Evolutionary conservation across 2,113 vertebrate species (phyloP).

Genomic region (Martes martes): DNA sequence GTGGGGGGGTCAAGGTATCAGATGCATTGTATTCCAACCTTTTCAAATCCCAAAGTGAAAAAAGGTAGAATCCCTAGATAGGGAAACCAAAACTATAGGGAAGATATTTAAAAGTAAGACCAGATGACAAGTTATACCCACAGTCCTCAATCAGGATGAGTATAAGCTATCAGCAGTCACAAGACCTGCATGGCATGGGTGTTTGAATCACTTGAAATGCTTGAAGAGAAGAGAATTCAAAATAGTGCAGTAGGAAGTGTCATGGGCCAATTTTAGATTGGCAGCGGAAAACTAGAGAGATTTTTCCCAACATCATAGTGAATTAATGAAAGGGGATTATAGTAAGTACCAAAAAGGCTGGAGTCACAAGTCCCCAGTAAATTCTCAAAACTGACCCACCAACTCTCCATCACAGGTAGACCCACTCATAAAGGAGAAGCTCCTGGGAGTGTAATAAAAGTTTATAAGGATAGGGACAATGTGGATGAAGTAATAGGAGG

Average conservation of each 20-base stretch:
- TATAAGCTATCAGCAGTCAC: not conserved
- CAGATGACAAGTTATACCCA: not conserved
- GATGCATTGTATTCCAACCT: not conserved
- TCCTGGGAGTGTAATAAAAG: not conserved
- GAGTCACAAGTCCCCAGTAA: too few species aligned
- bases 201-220: not conserved
- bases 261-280: not conserved
- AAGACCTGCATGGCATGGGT: rapidly evolving
- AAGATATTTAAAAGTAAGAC: not conserved
- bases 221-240: not conserved
- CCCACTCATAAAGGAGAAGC: not conserved
- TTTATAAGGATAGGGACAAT: not conserved
- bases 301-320: too few species aligned
- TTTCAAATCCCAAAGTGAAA: not conserved
- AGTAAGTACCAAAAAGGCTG: not conserved
- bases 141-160: not conserved
- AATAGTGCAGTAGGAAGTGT: not conserved
- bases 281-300: not conserved
- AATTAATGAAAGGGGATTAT: not conserved
- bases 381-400: not conserved
- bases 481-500: not conserved
- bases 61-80: not conserved
- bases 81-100: not conserved
- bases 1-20: too few species aligned
- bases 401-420: not conserved